These are phyloP conservation scores for Pteropus rufus DNA, from an alignment of 2,797 vertebrate genomes.

Conservation along the genomic window DNA sequence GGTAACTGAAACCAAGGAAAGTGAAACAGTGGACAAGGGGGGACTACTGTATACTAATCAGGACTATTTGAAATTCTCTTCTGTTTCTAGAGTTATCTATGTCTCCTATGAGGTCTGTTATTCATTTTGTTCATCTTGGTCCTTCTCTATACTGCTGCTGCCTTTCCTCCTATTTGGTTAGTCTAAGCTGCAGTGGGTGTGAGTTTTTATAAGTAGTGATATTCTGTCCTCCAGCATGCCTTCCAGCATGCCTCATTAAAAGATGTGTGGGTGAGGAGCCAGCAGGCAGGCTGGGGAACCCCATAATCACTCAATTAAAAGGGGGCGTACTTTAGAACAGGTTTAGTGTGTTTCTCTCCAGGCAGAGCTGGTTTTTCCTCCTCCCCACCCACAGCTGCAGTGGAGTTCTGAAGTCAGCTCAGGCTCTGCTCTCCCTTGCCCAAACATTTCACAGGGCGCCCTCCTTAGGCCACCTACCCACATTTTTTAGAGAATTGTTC, in stretches of 20 bases:
- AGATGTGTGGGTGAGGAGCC: not conserved
- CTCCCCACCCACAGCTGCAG: not conserved
- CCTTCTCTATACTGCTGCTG: not conserved
- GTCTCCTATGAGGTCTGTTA: not conserved
- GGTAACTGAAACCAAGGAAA: not conserved
- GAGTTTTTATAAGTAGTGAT: not conserved
- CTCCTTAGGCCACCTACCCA: not conserved
- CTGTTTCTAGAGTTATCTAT: not conserved
- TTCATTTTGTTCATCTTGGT: not conserved
- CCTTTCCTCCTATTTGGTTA: not conserved
- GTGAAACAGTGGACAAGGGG: not conserved
- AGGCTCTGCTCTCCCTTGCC: not conserved
- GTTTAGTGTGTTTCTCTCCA: not conserved
- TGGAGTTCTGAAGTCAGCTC: not conserved
- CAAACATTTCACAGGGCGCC: not conserved
- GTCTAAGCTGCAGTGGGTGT: not conserved
- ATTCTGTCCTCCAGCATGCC: not conserved
- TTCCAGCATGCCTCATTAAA: not conserved
- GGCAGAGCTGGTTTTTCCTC: not conserved
- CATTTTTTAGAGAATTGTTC: not conserved
- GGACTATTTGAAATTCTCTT: not conserved
- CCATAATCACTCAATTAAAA: not conserved
- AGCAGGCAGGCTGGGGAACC: not conserved
- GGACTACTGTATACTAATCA: not conserved
- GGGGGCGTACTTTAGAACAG: not conserved